Base-by-base conservation (phyloP, 2,797 vertebrate genomes). In the Dryobates pubescens region DNA sequence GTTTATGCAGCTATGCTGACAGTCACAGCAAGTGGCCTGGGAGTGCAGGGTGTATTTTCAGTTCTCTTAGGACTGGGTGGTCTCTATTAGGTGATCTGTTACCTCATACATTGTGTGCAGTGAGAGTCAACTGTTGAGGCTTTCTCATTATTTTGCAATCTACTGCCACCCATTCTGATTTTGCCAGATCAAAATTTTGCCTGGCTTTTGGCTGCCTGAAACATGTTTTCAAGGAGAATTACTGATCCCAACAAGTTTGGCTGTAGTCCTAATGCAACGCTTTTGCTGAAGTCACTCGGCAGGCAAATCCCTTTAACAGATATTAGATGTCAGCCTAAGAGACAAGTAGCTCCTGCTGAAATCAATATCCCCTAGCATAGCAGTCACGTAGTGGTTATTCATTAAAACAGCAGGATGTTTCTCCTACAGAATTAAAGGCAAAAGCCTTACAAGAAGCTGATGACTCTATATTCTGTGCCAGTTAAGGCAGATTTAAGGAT, bases 321-420 rank as follows among this genome's bases (percentile, higher is more conserved):
- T 86, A 96, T 82, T 94, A 89, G 92, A 89, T 85, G 62, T 91
- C 82, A 93, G n/a, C 74, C 65, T 80, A 80, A 59, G 73, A 94
- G 74, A 91, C 53, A 75, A 82, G 89, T 51, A 91, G 63, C 34
- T 36, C 67, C 79, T 26, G 20, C 58, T 88, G 94, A 95, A 96
- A 96, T 94, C 88, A 95, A 75, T 94, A 88, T 68, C 45, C 27
- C 32, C 57, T 41, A 53, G 15, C 45, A n/a, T 3, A 90, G 70
- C 32, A 82, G 73, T 69, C 43, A 47, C 94, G 91, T 88, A 92
- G 72, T 88, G 59, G 36, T 67, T 88, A 81, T 89, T 91, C 69
- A 91, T 95, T 96, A 93, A 93, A 96, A 78, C 88, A 92, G 79
- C 71, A 92, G 76, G 86, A 20, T 86, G n/a, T 82, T 94, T 82